phyloP scores from a whole-genome alignment of 2,113 vertebrate genomes.

The Chloroceryle aenea region DNA sequence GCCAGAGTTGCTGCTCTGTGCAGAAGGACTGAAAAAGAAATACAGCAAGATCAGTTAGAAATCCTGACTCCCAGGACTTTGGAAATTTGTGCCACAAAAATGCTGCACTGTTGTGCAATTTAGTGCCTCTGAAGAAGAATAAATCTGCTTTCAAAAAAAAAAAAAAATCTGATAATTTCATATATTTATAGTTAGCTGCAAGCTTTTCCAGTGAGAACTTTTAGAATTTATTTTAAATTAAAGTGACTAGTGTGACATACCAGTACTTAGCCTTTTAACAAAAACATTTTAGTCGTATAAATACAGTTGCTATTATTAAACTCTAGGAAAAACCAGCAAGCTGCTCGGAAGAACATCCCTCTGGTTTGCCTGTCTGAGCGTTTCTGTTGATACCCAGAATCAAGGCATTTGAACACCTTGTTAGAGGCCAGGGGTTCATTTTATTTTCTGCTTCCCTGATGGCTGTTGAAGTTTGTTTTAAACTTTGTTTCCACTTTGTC shows the following conservation, averaged over 20 bases:
- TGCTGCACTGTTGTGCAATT: neutral
- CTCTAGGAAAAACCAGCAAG: conserved; percentile 43
- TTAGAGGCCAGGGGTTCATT: neutral
- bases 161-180: conserved; percentile 45
- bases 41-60: neutral
- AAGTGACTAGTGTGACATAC: conserved; percentile 66
- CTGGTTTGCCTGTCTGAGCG: neutral
- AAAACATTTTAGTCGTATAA: conserved; percentile 64
- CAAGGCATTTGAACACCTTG: neutral
- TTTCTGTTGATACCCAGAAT: neutral
- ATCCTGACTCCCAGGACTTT: neutral
- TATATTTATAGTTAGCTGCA: conserved; percentile 63
- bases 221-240: conserved; percentile 65
- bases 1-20: neutral
- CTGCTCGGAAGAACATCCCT: conserved; percentile 32
- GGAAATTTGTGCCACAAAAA: conserved; percentile 8
- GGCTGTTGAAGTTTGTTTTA: neutral
- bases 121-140: conserved; percentile 33
- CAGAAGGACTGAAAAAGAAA: neutral
- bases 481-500: neutral
- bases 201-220: conserved; percentile 69
- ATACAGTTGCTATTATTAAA: conserved; percentile 72
- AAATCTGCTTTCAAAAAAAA: conserved; percentile 38
- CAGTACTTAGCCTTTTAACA: conserved; percentile 67
- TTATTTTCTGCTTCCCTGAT: neutral